These are phyloP conservation scores for Protophormia terraenovae DNA, from an alignment of 2,888 invertebrate species.

Conservation along the genomic window DNA sequence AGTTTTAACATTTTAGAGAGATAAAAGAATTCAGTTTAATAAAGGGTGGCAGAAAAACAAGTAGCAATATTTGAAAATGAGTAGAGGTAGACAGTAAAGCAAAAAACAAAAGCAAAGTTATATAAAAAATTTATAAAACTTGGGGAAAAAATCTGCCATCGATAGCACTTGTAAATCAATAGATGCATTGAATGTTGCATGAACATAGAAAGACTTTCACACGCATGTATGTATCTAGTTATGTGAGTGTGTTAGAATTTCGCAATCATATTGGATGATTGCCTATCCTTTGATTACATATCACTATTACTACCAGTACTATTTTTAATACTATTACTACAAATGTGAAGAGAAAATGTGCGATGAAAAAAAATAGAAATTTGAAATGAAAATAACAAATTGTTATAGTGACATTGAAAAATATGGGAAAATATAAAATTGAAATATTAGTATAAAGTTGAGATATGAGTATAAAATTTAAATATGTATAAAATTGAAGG, in stretches of 20 bases:
- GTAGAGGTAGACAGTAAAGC: neutral
- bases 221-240: neutral
- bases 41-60: neutral
- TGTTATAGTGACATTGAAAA: too few species aligned
- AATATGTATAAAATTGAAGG: too few species aligned
- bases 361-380: too few species aligned
- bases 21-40: too few species aligned
- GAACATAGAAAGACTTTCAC: neutral
- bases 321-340: neutral
- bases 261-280: constrained; percentile 52
- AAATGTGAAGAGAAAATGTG: too few species aligned
- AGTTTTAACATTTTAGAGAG: too few species aligned
- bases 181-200: neutral
- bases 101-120: neutral
- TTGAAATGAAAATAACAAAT: too few species aligned
- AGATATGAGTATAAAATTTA: too few species aligned
- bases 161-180: constrained; percentile 5
- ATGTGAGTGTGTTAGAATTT: neutral
- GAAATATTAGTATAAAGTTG: too few species aligned
- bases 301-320: neutral
- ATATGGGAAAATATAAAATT: too few species aligned
- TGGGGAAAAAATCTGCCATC: neutral
- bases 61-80: neutral
- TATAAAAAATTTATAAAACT: neutral
- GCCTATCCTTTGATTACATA: constrained; percentile 52